Evolutionary conservation across 2,888 invertebrate genomes (phyloP).

Genomic region (Pseudococcus viburni): DNA sequence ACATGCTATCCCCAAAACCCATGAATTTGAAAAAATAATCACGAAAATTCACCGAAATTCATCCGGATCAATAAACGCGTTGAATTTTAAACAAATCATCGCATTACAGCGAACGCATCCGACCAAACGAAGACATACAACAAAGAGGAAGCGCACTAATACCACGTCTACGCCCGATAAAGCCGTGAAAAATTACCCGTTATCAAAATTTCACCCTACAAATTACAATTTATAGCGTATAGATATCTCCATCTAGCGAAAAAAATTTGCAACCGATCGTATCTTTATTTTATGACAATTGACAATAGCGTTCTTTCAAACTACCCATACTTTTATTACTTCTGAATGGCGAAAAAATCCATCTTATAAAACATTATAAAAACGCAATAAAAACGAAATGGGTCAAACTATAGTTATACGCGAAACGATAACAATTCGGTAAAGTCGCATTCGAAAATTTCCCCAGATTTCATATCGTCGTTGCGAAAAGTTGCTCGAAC

Average conservation of each 20-base stretch:
- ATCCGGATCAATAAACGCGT: neutral
- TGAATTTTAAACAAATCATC: neutral
- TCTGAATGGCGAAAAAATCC: neutral
- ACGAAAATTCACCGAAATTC: too few relatives aligned
- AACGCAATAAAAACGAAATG: conserved; percentile 51
- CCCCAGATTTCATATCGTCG: conserved; percentile 27
- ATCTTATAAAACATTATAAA: conserved; percentile 42
- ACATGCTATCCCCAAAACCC: too few relatives aligned
- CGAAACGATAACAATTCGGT: conserved; percentile 35
- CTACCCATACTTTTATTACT: conserved; percentile 8
- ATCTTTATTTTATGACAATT: conserved; percentile 27
- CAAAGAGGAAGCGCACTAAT: neutral
- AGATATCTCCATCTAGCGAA: neutral
- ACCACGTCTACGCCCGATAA: neutral
- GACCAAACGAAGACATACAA: neutral
- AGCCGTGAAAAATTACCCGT: neutral
- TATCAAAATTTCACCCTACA: neutral
- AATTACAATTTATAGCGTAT: neutral
- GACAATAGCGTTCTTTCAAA: neutral
- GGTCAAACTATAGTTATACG: conserved; percentile 36
- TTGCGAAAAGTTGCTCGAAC: neutral
- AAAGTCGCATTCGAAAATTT: conserved; percentile 24
- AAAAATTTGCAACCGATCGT: conserved; percentile 20
- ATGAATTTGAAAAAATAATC: too few relatives aligned
- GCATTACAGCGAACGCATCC: neutral